Evolutionary conservation across 35 echinoderm and acorn worm species (phyloP), one percentile per base, ranked within the genome.

Genomic region (Nesometra sesokonis): DNA sequence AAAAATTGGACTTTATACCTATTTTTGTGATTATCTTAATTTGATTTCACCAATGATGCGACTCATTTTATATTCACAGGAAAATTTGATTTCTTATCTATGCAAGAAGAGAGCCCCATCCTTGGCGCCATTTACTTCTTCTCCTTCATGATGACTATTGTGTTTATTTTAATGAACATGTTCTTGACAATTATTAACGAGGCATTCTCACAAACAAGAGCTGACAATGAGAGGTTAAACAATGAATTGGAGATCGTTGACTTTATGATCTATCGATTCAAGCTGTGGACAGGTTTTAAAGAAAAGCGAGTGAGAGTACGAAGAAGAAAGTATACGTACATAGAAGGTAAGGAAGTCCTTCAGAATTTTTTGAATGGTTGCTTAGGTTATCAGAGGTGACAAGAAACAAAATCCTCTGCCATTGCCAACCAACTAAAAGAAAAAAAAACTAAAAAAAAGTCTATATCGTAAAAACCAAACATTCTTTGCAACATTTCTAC

Each of bases 151-250:
- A 33, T 93, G 38, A 57, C 90, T 0, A 89, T 97, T 57, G 93
- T 97, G 94, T 97, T 89, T 86, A 84, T 88, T 0, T 47, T 97
- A 31, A 77, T 91, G 33, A 97, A 97, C 79, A 93, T 97, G 94
- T 88, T 97, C 13, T 46, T 97, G 30, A 86, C 94, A 79, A 97
- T 97, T 67, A 91, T 97, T 81, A 93, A 91, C 77, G 94, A 97
- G 37, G 90, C 88, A 0, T 97, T 97, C 40, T 85, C 94, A 29
- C 52, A 86, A 46, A 90, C 92, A 2, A 57, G 82, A 84, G 89
- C 88, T 0, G 91, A 46, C 13, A 57, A 89, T 17, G 86, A 83
- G 39, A 84, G 93, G 31, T 81, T 84, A 37, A 79, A 93, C 57
- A 97, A 97, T 29, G 89, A 93, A 38, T 81, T 93, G 32, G 94